Percentiles rank a stretch among this genome's conserved stretches.
These are phyloP conservation scores for Leuctra nigra DNA, from an alignment of 2,888 invertebrate species.

Conservation along the genomic window DNA sequence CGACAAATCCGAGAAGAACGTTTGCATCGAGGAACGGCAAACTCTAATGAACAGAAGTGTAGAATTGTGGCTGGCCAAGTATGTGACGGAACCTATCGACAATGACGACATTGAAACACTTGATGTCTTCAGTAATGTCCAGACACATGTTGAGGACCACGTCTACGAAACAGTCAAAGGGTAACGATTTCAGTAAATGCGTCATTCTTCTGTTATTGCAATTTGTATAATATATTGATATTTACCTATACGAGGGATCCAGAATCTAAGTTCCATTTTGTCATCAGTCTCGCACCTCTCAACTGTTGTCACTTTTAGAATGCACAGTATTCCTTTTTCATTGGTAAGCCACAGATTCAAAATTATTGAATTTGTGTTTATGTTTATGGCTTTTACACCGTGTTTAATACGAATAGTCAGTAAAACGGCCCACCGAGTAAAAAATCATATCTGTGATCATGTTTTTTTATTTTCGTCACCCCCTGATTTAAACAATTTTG, in stretches of 20 bases:
- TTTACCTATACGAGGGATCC: too few species aligned
- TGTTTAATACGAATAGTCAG: too few species aligned
- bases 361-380: too few species aligned
- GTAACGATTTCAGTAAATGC: neutral
- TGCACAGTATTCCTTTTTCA: too few species aligned
- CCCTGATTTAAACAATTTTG: too few species aligned
- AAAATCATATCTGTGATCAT: too few species aligned
- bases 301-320: too few species aligned
- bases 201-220: neutral
- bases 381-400: too few species aligned
- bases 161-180: slow-evolving; percentile 12
- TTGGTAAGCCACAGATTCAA: too few species aligned
- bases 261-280: neutral
- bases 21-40: neutral
- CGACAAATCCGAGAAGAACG: neutral
- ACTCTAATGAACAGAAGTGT: neutral
- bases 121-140: too few species aligned
- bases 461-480: too few species aligned
- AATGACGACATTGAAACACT: neutral
- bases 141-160: neutral
- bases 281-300: neutral
- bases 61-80: slow-evolving; percentile 1
- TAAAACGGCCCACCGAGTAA: too few species aligned
- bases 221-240: neutral
- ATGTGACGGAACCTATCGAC: neutral